These are phyloP conservation scores for Oriolus oriolus DNA, from an alignment of 2,113 vertebrate genomes.

Conservation along the genomic window DNA sequence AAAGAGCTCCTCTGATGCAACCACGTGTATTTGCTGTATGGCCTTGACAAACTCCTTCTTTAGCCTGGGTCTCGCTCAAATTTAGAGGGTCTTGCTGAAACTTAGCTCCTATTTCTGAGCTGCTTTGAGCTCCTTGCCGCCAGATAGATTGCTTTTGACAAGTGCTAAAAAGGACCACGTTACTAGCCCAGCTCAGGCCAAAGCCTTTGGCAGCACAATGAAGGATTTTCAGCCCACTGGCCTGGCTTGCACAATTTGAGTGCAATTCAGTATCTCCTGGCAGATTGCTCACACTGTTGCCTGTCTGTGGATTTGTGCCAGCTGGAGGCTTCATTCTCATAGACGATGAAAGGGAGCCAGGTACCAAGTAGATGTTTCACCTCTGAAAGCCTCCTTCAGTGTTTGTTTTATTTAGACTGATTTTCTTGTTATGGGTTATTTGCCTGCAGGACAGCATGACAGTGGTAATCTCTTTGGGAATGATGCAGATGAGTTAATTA, in stretches of 20 bases:
- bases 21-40: background rate
- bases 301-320: background rate
- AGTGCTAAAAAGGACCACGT: background rate
- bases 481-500: background rate
- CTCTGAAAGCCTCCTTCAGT: background rate
- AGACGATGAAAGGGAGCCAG: background rate
- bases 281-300: background rate
- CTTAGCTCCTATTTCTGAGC: background rate
- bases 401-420: background rate
- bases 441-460: background rate
- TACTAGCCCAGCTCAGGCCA: background rate
- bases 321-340: background rate
- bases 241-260: background rate
- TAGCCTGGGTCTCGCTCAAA: background rate
- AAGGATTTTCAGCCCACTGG: slow-evolving; percentile 1
- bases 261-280: slow-evolving; percentile 4
- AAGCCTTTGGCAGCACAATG: background rate
- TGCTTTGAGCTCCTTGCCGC: background rate
- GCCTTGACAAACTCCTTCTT: background rate
- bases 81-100: background rate
- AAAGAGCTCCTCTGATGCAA: background rate
- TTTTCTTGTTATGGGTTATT: background rate
- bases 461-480: background rate
- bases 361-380: background rate
- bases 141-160: background rate